Percentiles rank a stretch among this genome's conserved stretches.
Conservation (phyloP, 1,140 invertebrate genomes). For the Ceratosolen solmsi region DNA sequence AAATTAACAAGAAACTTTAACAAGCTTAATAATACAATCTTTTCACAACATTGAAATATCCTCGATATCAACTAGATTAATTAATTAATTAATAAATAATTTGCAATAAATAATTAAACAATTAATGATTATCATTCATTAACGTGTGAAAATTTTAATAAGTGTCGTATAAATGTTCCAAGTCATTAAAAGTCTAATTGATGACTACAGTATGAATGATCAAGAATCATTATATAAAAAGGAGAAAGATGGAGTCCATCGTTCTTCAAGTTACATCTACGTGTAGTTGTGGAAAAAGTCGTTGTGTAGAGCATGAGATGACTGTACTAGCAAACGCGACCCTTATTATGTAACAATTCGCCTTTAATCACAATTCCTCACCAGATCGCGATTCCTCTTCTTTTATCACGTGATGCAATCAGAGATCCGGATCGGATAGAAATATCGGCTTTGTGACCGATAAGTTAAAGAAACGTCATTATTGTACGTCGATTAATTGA, state of each 20-base stretch:
- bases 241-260: not conserved
- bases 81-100: too few relatives aligned
- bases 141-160: too few relatives aligned
- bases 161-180: too few relatives aligned
- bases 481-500: constrained; percentile 33
- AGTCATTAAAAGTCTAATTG: too few relatives aligned
- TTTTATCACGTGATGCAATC: constrained; percentile 22
- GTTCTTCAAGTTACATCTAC: not conserved
- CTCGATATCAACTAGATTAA: too few relatives aligned
- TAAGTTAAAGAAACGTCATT: not conserved
- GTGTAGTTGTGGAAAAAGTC: not conserved
- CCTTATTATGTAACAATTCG: constrained; percentile 26
- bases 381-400: constrained; percentile 40
- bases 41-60: too few relatives aligned
- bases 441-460: not conserved
- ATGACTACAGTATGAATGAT: not conserved
- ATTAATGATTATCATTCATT: too few relatives aligned
- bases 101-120: too few relatives aligned
- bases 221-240: not conserved
- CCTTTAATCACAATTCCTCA: constrained; percentile 34
- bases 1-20: too few relatives aligned
- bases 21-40: too few relatives aligned
- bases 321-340: too few relatives aligned
- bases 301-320: not conserved
- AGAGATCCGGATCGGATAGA: not conserved